A percentile compares a stretch with the other conserved stretches of the same genome.
Conservation (phyloP, 1,140 invertebrate genomes). For the Tachypleus tridentatus region DNA sequence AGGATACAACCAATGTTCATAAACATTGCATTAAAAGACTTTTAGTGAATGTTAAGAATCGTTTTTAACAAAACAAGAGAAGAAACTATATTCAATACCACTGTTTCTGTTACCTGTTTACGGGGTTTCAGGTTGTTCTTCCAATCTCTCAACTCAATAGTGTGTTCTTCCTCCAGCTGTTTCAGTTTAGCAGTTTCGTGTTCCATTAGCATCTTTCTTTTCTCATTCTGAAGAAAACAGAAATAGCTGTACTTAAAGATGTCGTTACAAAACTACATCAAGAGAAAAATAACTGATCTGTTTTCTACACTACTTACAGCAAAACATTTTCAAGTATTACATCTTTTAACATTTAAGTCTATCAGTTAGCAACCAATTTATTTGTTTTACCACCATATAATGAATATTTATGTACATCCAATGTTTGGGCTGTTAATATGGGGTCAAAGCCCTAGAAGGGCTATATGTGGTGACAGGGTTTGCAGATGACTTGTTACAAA, state of each 20-base stretch:
- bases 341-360: neutral
- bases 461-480: too few relatives aligned
- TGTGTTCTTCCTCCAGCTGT: slow-evolving; percentile 81
- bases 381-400: too few relatives aligned
- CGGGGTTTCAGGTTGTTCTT: slow-evolving; percentile 75
- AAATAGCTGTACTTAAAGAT: slow-evolving; percentile 3
- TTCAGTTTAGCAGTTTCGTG: slow-evolving; percentile 91
- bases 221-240: slow-evolving; percentile 39
- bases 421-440: too few relatives aligned
- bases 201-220: slow-evolving; percentile 81
- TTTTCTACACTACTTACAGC: slow-evolving; percentile 4
- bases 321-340: neutral
- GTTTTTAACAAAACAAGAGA: neutral
- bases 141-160: slow-evolving; percentile 76
- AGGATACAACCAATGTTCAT: neutral
- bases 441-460: too few relatives aligned
- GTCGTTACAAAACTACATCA: slow-evolving; percentile 5
- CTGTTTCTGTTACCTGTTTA: slow-evolving; percentile 60
- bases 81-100: neutral
- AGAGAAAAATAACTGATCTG: neutral
- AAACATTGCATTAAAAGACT: neutral
- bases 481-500: too few relatives aligned
- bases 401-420: too few relatives aligned
- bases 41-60: neutral
- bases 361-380: too few relatives aligned